Conservation (phyloP, 1,140 invertebrate species). For the Drosophila erecta region DNA sequence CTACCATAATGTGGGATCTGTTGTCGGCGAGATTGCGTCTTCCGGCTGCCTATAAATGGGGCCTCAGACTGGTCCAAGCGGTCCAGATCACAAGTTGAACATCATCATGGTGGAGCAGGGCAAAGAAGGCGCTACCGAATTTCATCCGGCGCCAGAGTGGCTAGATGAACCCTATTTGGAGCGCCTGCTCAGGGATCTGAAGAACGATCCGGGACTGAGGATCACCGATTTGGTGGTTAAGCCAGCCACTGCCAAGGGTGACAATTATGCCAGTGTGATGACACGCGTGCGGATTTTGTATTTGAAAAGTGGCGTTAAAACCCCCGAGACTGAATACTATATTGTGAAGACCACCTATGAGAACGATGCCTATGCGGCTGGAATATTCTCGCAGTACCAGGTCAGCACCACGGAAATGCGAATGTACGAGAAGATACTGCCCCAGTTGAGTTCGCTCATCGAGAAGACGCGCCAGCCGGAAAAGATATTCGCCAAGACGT, state of each 20-base stretch:
- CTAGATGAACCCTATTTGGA: conserved; percentile 68
- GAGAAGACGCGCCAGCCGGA: conserved; percentile 52
- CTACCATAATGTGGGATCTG: conserved; percentile 32
- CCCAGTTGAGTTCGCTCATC: conserved; percentile 55
- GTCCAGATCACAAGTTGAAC: conserved; percentile 17
- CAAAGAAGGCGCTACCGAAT: conserved; percentile 34
- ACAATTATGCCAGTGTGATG: conserved; percentile 83
- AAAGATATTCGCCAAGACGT: conserved; percentile 71
- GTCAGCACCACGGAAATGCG: conserved; percentile 71
- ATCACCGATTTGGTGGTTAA: conserved; percentile 58
- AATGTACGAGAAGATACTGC: conserved; percentile 78
- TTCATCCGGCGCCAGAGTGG: conserved; percentile 67
- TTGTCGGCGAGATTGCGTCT: conserved; percentile 7
- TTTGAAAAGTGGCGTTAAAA: conserved; percentile 23
- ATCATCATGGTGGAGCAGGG: conserved; percentile 52
- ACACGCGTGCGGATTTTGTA: conserved; percentile 64
- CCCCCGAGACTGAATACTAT: conserved; percentile 43
- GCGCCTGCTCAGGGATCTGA: conserved; percentile 44
- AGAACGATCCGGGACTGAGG: conserved; percentile 53
- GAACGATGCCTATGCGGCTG: conserved; percentile 55
- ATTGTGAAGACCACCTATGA: conserved; percentile 79
- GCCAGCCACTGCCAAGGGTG: conserved; percentile 79
- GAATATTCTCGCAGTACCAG: conserved; percentile 66
- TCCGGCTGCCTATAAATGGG: conserved; percentile 46
- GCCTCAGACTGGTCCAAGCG: not conserved